Conservation (phyloP, 2,113 vertebrate species). For the Acanthochromis polyacanthus region DNA sequence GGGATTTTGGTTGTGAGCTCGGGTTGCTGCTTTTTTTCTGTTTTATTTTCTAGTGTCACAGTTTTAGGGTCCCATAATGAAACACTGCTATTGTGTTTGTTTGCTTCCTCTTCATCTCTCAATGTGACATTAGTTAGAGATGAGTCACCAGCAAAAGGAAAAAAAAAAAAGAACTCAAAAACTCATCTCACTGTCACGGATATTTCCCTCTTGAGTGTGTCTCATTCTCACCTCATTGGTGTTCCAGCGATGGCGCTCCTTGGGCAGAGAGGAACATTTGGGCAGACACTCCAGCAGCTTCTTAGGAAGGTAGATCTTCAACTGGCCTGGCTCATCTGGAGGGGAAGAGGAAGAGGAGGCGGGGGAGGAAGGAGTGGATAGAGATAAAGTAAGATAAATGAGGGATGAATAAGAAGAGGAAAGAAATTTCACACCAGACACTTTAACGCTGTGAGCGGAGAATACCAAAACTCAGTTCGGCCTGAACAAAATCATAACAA, state of each 20-base stretch:
- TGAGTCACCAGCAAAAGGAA: slow-evolving; percentile 61
- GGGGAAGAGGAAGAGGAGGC: slow-evolving; percentile 49
- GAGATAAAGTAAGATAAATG: slow-evolving; percentile 60
- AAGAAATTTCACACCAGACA: slow-evolving; percentile 60
- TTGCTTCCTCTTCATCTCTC: slow-evolving; percentile 69
- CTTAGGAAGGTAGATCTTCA: slow-evolving; percentile 99
- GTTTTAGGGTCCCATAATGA: slow-evolving; percentile 67
- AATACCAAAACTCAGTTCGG: slow-evolving; percentile 52
- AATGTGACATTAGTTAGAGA: slow-evolving; percentile 72
- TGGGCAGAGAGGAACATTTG: slow-evolving; percentile 99
- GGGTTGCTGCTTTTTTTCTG: slow-evolving; percentile 29
- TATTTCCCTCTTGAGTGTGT: slow-evolving; percentile 59
- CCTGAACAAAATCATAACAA: slow-evolving; percentile 38
- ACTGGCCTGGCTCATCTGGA: slow-evolving; percentile 98
- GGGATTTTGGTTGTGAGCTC: slow-evolving; percentile 32
- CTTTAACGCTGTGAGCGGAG: slow-evolving; percentile 44
- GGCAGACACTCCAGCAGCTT: slow-evolving; percentile 99
- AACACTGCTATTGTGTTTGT: slow-evolving; percentile 69
- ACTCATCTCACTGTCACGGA: slow-evolving; percentile 59
- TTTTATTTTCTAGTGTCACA: slow-evolving; percentile 54
- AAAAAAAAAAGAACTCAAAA: slow-evolving; percentile 23
- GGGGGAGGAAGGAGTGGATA: slow-evolving; percentile 1
- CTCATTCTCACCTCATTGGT: slow-evolving; percentile 95
- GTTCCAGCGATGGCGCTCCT: slow-evolving; percentile 99
- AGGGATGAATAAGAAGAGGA: slow-evolving; percentile 46